phyloP scores from a whole-genome alignment of 2,888 invertebrate genomes.

The Coenonympha glycerion region DNA sequence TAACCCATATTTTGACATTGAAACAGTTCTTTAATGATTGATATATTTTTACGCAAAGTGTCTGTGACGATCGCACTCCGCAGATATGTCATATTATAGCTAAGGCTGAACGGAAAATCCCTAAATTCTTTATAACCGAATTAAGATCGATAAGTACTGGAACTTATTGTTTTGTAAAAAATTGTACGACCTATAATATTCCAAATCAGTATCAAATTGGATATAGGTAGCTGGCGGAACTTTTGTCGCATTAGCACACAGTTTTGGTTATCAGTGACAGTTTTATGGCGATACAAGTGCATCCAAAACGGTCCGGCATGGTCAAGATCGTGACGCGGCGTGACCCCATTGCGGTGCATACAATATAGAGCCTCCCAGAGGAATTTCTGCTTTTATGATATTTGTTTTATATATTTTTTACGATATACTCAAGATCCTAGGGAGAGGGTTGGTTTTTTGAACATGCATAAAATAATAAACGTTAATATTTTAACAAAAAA shows the following conservation, averaged over 20 bases:
- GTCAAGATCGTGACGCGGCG: constrained; percentile 55
- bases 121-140: too few relatives aligned
- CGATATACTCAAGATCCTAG: too few relatives aligned
- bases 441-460: too few relatives aligned
- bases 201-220: constrained; percentile 6
- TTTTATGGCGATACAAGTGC: constrained; percentile 45
- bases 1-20: too few relatives aligned
- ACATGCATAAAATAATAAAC: too few relatives aligned
- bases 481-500: too few relatives aligned
- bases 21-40: too few relatives aligned
- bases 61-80: too few relatives aligned
- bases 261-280: constrained; percentile 59
- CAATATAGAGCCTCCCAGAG: background rate
- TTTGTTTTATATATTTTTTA: background rate
- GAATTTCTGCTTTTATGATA: background rate
- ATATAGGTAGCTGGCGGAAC: constrained; percentile 24
- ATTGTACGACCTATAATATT: background rate
- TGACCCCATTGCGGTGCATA: constrained; percentile 33
- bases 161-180: background rate
- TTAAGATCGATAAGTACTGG: too few relatives aligned
- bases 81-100: too few relatives aligned
- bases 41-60: too few relatives aligned
- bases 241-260: constrained; percentile 48
- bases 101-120: too few relatives aligned
- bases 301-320: constrained; percentile 52